Base-by-base conservation (phyloP, 2,113 vertebrate species). In the Hemibagrus wyckioides region DNA sequence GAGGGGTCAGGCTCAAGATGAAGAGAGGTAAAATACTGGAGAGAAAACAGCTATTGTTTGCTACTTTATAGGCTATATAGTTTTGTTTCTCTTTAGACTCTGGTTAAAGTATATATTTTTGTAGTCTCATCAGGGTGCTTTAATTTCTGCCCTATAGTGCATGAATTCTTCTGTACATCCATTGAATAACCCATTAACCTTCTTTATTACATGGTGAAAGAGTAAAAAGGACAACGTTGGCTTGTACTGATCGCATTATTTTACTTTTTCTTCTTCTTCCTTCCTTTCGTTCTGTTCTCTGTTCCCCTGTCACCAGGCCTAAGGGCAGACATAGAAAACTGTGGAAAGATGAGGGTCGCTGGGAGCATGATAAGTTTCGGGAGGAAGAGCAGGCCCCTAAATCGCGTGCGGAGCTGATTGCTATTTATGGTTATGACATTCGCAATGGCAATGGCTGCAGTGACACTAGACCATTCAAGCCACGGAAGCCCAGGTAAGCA, bases 361-460 rank as follows among this genome's bases (percentile, higher is more conserved):
- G 98, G 98, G 97, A 97, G 1, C 98, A 99, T 0, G 98, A 99
- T 91, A 95, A 92, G n/a, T 99, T 99, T 93, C 95, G 97, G 30
- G 98, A 99, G 93, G 98, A 99, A 17, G 98, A 99, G 85, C 98
- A 99, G 91, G 98, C 97, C 7, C 98, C 98, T 0, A 99, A 99
- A 92, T 97, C 97, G 77, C 96, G 98, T 6, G 97, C 98, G 86
- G 98, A 99, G 91, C 96, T 99, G 69, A 96, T 99, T 0, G 96
- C 98, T 0, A 94, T 97, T n/a, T 99, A 99, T 0, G 98, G 98
- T 0, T 99, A 99, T 1, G 98, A 99, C 92, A 99, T 99, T 92
- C 94, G 98, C 0, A 98, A 97, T 0, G 95, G 96, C 25, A 95
- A 96, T 30, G 95, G 96, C 61, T 89, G 95, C 0, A 96, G 96